phyloP scores from a whole-genome alignment of 92 coral and sea anemone species.

The Phymanthus crucifer region DNA sequence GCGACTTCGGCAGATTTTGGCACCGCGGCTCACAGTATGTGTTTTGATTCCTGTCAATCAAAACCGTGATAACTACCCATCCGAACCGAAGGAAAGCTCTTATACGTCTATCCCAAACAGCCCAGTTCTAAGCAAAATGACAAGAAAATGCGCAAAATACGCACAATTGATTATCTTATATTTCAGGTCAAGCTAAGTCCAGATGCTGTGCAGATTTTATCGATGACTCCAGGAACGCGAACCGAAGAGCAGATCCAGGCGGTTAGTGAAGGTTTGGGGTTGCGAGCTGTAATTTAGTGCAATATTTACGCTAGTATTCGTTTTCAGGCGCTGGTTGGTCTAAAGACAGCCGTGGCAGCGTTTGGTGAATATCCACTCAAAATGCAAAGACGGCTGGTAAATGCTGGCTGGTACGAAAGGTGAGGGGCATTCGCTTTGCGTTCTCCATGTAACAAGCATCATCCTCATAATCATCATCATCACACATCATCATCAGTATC shows the following conservation, averaged over 20 bases:
- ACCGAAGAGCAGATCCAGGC: slow-evolving; percentile 81
- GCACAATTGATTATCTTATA: not conserved
- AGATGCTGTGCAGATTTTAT: slow-evolving; percentile 81
- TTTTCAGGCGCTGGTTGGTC: slow-evolving; percentile 73
- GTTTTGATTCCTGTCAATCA: too few relatives aligned
- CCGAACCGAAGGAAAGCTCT: too few relatives aligned
- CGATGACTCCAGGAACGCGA: slow-evolving; percentile 74
- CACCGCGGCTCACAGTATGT: too few relatives aligned
- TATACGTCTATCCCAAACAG: too few relatives aligned
- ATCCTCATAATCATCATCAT: not conserved
- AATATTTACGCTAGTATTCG: not conserved
- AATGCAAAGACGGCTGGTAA: slow-evolving; percentile 78
- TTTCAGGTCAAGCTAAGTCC: slow-evolving; percentile 73
- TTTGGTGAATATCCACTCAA: slow-evolving; percentile 92
- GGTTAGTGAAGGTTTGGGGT: slow-evolving; percentile 30
- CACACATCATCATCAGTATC: not conserved
- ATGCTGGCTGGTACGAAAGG: slow-evolving; percentile 95
- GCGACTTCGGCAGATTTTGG: too few relatives aligned
- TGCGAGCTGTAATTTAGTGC: not conserved
- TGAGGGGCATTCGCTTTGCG: slow-evolving; percentile 12
- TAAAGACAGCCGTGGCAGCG: slow-evolving; percentile 87
- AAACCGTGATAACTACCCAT: too few relatives aligned
- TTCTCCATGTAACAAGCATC: not conserved
- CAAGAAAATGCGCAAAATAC: too few relatives aligned
- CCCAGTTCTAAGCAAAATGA: too few relatives aligned